phyloP scores from a whole-genome alignment of 1,140 invertebrate species.

The Samia ricini region DNA sequence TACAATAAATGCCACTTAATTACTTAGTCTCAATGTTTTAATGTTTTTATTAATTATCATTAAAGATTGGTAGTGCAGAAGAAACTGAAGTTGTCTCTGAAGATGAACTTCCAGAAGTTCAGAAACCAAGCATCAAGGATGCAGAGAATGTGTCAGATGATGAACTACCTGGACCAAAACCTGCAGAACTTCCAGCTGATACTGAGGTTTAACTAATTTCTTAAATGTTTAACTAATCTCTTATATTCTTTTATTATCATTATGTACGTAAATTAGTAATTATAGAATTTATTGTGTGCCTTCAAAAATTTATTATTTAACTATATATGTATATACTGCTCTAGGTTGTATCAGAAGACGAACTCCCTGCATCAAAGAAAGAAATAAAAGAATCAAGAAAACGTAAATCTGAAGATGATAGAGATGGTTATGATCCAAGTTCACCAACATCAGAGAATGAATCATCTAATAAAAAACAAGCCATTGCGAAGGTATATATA shows the following conservation, averaged over 20 bases:
- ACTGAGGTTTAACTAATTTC: constrained; percentile 80
- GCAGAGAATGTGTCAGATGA: constrained; percentile 78
- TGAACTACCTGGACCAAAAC: constrained; percentile 85
- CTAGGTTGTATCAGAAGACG: constrained; percentile 85
- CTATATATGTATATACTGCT: neutral
- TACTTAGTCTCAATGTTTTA: too few species aligned
- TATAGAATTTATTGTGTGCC: neutral
- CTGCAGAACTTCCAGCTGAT: constrained; percentile 87
- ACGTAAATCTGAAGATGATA: constrained; percentile 71
- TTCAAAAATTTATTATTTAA: too few species aligned
- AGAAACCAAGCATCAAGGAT: constrained; percentile 74
- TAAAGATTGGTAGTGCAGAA: constrained; percentile 58
- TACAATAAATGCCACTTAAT: too few species aligned
- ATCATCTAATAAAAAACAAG: constrained; percentile 82
- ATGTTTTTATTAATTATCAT: too few species aligned
- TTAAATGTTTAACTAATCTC: too few species aligned
- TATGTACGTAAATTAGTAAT: too few species aligned
- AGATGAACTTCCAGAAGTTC: constrained; percentile 85
- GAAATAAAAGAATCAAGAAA: constrained; percentile 71
- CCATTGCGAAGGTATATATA: constrained; percentile 68
- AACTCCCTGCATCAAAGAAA: constrained; percentile 80
- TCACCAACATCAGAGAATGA: constrained; percentile 88
- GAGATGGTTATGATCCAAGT: constrained; percentile 84
- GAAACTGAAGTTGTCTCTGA: constrained; percentile 91
- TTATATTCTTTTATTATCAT: too few species aligned